Evolutionary conservation across 2,797 vertebrate species (phyloP), one percentile per base, ranked within the genome.

Genomic region (Emydoidea blandingii): DNA sequence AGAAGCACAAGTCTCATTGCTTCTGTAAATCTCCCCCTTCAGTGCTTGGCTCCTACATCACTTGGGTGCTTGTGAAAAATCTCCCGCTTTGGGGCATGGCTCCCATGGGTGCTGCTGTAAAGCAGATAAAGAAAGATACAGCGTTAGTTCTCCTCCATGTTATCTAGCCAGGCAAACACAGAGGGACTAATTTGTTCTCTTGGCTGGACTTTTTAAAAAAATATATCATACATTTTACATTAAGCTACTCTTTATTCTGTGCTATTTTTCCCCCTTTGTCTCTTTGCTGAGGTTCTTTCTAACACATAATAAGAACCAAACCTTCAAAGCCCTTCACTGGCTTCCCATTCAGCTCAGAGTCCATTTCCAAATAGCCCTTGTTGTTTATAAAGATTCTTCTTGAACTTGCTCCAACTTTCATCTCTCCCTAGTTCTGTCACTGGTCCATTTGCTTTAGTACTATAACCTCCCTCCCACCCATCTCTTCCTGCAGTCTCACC

Each of bases 231-330:
- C 3, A 25, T 83, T 92, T n/a, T 62, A 53, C 62, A 72, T 82
- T 74, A 57, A 88, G 56, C 7, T 68, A 37, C 7, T 56, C 7
- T 91, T 92, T 88, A 65, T 53, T 90, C 31, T 34, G 49, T 85
- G n/a, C 1, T 87, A 14, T 83, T 86, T 81, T 62, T 19, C 8
- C 81, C 74, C 31, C 7, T 93, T 88, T 94, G 86, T 84, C 79
- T 47, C 7, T 92, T 90, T 93, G 89, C 44, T 23, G 81, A 87
- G 93, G 57, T 78, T 14, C 31, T 7, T 78, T 79, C 37, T 88
- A 12, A 83, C 79, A 82, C 19, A 5, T 65, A 83, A n/a, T 59
- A 12, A 88, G 89, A 90, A 76, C 37, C n/a, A 44, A 18, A 81
- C 29, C 34, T 54, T 85, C 4, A 2, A 12, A 78, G 27, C 16